phyloP scores from a whole-genome alignment of 2,888 invertebrate genomes.

The Thecophora atra region DNA sequence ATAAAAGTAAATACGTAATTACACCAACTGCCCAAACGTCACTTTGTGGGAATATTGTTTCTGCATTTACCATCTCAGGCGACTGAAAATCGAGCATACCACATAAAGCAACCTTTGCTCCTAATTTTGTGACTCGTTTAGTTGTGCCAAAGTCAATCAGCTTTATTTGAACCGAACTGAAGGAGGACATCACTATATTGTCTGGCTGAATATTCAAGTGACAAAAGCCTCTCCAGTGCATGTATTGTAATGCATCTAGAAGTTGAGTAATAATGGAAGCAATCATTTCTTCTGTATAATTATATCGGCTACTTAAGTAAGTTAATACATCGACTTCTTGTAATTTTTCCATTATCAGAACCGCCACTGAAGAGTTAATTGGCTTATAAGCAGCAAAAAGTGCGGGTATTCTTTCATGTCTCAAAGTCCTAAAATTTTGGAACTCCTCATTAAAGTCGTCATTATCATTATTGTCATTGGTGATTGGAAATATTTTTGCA shows the following conservation, averaged over 20 bases:
- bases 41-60: slow-evolving; percentile 86
- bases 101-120: slow-evolving; percentile 72
- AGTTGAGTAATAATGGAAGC: slow-evolving; percentile 87
- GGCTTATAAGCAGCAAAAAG: slow-evolving; percentile 78
- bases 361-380: slow-evolving; percentile 74
- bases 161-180: slow-evolving; percentile 86
- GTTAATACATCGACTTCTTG: slow-evolving; percentile 93
- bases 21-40: slow-evolving; percentile 98
- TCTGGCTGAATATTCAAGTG: slow-evolving; percentile 94
- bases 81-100: slow-evolving; percentile 80
- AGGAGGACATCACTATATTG: slow-evolving; percentile 91
- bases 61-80: slow-evolving; percentile 89
- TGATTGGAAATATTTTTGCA: slow-evolving; percentile 82
- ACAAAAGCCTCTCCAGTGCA: slow-evolving; percentile 92
- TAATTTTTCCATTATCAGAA: slow-evolving; percentile 81
- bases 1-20: slow-evolving; percentile 88
- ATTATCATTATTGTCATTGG: slow-evolving; percentile 74
- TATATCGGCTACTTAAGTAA: slow-evolving; percentile 86
- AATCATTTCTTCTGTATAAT: slow-evolving; percentile 93
- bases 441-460: slow-evolving; percentile 81
- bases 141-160: slow-evolving; percentile 92
- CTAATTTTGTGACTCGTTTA: slow-evolving; percentile 81
- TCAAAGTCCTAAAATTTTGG: slow-evolving; percentile 80
- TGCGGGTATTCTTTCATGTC: slow-evolving; percentile 88
- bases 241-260: slow-evolving; percentile 89